Conservation (phyloP, 2,797 vertebrate species). For the Eidolon dupreanum region DNA sequence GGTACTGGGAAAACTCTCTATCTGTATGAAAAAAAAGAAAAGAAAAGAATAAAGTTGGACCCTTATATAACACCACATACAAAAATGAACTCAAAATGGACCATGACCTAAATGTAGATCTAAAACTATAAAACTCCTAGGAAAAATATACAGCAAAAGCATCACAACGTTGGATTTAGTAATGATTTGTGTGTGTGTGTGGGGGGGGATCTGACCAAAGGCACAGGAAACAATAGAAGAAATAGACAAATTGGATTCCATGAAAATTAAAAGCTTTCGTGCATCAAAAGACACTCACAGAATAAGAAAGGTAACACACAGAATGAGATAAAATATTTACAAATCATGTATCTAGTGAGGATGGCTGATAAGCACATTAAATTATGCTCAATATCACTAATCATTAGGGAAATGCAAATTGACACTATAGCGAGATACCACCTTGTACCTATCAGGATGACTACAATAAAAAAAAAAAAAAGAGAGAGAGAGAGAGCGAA, state of each 20-base stretch:
- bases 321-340: neutral
- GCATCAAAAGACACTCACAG: neutral
- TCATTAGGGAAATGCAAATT: neutral
- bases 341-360: neutral
- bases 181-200: neutral
- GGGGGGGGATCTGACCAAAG: neutral
- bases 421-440: neutral
- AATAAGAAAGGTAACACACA: neutral
- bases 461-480: neutral
- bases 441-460: neutral
- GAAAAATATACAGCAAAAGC: neutral
- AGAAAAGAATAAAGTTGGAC: neutral
- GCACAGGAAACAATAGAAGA: neutral
- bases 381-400: neutral
- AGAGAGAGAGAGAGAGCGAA: neutral
- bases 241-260: neutral
- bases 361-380: neutral
- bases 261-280: neutral
- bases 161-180: neutral
- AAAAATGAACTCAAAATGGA: neutral
- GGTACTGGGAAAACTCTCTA: neutral
- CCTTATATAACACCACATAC: neutral
- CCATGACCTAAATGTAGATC: neutral
- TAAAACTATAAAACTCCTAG: neutral
- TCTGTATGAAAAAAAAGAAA: neutral